Percentiles rank a stretch among this genome's conserved stretches.
phyloP scores from a whole-genome alignment of 2,797 vertebrate species.

The Poecilia wingei region DNA sequence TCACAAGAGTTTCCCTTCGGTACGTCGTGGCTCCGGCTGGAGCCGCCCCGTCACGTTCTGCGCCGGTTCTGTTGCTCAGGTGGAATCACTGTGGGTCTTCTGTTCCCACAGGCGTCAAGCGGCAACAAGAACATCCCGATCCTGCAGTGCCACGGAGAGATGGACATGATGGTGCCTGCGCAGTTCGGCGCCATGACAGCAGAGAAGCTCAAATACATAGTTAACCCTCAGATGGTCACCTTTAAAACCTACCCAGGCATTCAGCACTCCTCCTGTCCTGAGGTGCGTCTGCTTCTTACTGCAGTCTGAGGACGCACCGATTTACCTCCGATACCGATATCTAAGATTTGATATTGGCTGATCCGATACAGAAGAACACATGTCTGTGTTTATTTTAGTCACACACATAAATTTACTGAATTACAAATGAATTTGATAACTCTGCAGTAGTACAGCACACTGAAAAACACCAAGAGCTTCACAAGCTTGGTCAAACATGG shows the following conservation, averaged over 20 bases:
- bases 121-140: slow-evolving; percentile 90
- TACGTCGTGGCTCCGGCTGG: slow-evolving; percentile 48
- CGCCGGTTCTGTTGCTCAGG: not conserved
- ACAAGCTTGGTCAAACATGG: too few species aligned
- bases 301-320: too few species aligned
- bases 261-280: slow-evolving; percentile 90
- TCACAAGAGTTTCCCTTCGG: slow-evolving; percentile 93
- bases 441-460: too few species aligned
- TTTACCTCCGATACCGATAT: too few species aligned
- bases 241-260: slow-evolving; percentile 91
- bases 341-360: too few species aligned
- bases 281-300: slow-evolving; percentile 75
- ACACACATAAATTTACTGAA: too few species aligned
- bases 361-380: too few species aligned
- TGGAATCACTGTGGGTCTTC: not conserved
- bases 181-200: slow-evolving; percentile 90
- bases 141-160: slow-evolving; percentile 95
- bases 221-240: slow-evolving; percentile 87
- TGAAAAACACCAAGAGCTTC: too few species aligned
- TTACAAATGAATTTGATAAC: too few species aligned
- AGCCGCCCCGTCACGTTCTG: not conserved
- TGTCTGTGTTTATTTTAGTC: too few species aligned
- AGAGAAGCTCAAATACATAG: slow-evolving; percentile 89
- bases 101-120: slow-evolving; percentile 68
- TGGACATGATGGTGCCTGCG: slow-evolving; percentile 90